Evolutionary conservation across 2,888 invertebrate genomes (phyloP), one percentile per base, ranked within the genome.

Genomic region (Alviniconcha strummeri): DNA sequence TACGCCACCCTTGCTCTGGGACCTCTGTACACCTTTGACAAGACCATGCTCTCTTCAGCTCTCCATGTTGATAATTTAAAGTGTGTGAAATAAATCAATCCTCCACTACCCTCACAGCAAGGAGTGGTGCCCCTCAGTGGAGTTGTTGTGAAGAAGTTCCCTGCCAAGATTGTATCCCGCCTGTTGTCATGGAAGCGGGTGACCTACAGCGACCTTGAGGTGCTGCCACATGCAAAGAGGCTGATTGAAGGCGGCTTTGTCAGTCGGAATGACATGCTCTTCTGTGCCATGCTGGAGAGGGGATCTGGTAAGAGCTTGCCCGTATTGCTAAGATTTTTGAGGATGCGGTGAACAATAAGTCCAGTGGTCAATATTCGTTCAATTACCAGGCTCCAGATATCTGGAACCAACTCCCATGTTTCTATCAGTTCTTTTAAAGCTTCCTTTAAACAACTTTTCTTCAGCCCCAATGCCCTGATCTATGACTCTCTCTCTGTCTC

Each of bases 201-300:
- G 5, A 95, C 96, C 1, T 96, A 96, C 95, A 95, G 95, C 17
- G 96, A 96, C 89, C 96, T 96, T 92, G 94, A 87, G 60, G 95
- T 88, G 15, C 81, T 90, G 52, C 89, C 91, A 1, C 88, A 92
- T 83, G 89, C 92, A 0, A 85, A 88, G 83, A 55, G 83, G 13
- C 83, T 91, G 5, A 84, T 91, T 7, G 85, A 88, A 4, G 85
- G 85, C 8, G 90, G 95, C 15, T 93, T 95, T 4, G 91, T 89
- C 15, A 85, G 86, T n/a, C 89, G 89, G 57, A 86, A 87, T 5
- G 92, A 92, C 84, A 83, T 93, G 67, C 91, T 96, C 90, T 98
- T 97, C 93, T 95, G 96, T 89, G 96, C 96, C n/a, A 95, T 96
- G 36, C 95, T 98, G 86, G 96, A 96, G n/a, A 95, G 97, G 87